These are phyloP conservation scores for Lamellibrachia satsuma DNA, from an alignment of 2,888 invertebrate genomes.

Conservation along the genomic window DNA sequence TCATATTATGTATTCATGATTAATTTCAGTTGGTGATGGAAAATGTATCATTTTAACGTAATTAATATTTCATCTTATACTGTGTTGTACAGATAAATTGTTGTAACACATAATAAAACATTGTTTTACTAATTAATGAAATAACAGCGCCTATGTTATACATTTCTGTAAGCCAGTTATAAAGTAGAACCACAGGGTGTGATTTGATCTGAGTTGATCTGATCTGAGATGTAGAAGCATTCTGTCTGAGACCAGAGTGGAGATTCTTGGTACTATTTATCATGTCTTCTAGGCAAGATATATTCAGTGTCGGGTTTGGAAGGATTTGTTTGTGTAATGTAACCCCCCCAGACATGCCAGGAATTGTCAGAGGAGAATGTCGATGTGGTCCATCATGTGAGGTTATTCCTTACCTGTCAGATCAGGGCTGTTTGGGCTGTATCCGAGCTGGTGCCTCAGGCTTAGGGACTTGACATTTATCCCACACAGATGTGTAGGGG, in stretches of 20 bases:
- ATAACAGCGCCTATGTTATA: background rate
- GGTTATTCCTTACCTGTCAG: background rate
- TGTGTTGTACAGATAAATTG: background rate
- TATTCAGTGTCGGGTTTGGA: background rate
- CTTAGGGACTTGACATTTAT: background rate
- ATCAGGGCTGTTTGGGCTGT: background rate
- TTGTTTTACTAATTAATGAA: background rate
- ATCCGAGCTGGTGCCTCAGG: background rate
- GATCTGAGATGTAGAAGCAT: background rate
- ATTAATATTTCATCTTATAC: background rate
- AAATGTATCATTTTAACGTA: background rate
- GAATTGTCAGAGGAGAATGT: background rate
- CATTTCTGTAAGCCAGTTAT: background rate
- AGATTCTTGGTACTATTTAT: background rate
- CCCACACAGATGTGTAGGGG: background rate
- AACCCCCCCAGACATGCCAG: background rate
- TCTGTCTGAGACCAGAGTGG: background rate
- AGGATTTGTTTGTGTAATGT: conserved; percentile 10
- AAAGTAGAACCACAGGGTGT: background rate
- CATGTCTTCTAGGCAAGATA: conserved; percentile 12
- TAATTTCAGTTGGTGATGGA: background rate
- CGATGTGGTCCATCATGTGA: background rate
- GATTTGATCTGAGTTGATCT: background rate
- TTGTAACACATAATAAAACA: background rate
- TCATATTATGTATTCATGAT: background rate